Base-by-base conservation (phyloP, 2,888 invertebrate genomes). In the Alviniconcha strummeri region DNA sequence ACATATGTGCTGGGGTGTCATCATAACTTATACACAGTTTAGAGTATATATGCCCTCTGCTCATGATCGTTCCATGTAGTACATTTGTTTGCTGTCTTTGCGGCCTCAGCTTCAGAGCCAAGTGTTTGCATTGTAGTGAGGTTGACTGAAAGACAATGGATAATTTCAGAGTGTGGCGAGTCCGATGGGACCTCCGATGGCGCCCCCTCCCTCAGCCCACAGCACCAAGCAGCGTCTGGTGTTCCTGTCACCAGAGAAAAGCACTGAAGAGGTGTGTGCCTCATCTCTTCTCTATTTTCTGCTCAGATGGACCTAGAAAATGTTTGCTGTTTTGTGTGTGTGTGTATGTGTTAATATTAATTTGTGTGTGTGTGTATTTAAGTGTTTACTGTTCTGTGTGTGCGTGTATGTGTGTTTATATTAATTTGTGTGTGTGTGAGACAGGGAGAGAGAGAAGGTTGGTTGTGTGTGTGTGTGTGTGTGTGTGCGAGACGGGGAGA, bases 171-270 rank as follows among this genome's bases (percentile, higher is more conserved):
- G 13, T 7, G 52, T 36, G 13, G 15, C 17, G 52, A 17, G 15
- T 5, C 13, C 36, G 8, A 78, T 78, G 78, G 78, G 78, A 9
- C 78, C 78, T 52, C 78, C 78, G 15, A 19, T 52, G 15, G 64
- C 36, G 0, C 6, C 64, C 5, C 78, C 78, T 15, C 78, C 78
- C 15, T 64, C 78, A 1, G 60, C 64, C 4, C 78, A 36, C 8
- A 64, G 64, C 52, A 13, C 77, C 4, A 77, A 52, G 15, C 78
- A 78, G 52, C 78, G 60, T 8, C 64, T 78, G 60, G 64, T 78
- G 52, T 78, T 78, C 52, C 56, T 5, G 7, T 78, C 78, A 5
- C 78, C 78, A 0, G 78, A 64, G 19, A 78, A 78, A 57, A 55
- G 19, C 5, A 19, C 7, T 36, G 57, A 11, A 60, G 78, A 78